Base-by-base conservation (phyloP, 2,888 invertebrate genomes). In the Uloborus plumipes region DNA sequence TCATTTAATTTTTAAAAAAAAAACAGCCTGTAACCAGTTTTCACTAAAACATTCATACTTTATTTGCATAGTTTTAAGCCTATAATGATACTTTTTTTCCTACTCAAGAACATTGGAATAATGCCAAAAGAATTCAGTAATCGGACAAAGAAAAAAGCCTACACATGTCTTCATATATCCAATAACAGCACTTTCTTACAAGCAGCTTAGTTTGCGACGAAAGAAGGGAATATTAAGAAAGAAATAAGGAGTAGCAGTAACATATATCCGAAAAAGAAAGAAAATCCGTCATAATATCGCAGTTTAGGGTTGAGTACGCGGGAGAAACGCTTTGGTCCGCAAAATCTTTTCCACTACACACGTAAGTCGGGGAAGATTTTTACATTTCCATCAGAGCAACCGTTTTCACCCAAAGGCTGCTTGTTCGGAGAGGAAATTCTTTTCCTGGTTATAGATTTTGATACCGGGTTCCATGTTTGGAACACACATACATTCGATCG, bases 221-320 rank as follows among this genome's bases (percentile, higher is more conserved):
- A 39, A 39, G 9, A 39, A 39, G 39, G 39, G 9, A 39, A 39
- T 20, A 20, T 14, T 20, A 59, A 20, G 22, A 59, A 31, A 62
- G 62, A 58, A 70, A 20, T 64, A 65, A 55, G 20, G 13, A 65
- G 9, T 39, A 39, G 9, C 31, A 31, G 31, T 31, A 31, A 59
- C 31, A 67, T 31, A 20, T 9, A 26, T 26, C 26, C 26, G 16
- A 62, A 39, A 59, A 18, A 50, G 31, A 66, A 69, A 67, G 72
- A 58, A n/a, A 80, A 74, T 80, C 67, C 31, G 67, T 80, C 73
- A 74, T 80, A 74, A 80, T 74, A 80, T 80, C 69, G 74, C 55
- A 55, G 73, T 74, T 74, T 69, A 55, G 67, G 69, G n/a, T 62
- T 62, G 16, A 14, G 62, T 20, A 14, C 22, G n/a, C 18, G 59